phyloP scores from a whole-genome alignment of 2,888 invertebrate species.

The Calameuta filiformis region DNA sequence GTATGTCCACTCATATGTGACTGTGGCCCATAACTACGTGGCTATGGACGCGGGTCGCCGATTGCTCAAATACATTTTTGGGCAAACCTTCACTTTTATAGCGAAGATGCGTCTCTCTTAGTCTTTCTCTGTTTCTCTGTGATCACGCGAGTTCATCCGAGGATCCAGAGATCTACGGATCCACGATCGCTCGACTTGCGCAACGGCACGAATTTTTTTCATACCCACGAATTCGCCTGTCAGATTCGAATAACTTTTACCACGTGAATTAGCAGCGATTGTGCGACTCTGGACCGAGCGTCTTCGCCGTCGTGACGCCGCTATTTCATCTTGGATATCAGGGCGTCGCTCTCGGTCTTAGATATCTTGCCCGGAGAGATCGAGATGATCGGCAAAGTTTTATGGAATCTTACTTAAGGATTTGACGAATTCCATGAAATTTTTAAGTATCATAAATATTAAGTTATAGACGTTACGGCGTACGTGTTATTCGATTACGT shows the following conservation, averaged over 20 bases:
- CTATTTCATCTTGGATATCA: not conserved
- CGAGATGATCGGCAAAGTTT: not conserved
- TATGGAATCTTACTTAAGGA: not conserved
- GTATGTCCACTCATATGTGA: not conserved
- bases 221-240: not conserved
- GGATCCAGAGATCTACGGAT: not conserved
- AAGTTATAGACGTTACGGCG: not conserved
- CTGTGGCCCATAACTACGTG: not conserved
- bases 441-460: not conserved
- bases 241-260: not conserved
- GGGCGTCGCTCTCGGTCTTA: not conserved
- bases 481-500: not conserved
- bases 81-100: slow-evolving; percentile 47
- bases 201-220: slow-evolving; percentile 1
- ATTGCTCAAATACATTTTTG: slow-evolving; percentile 35
- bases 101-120: slow-evolving; percentile 14
- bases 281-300: slow-evolving; percentile 14
- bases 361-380: not conserved
- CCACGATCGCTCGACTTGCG: not conserved
- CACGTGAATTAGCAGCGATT: slow-evolving; percentile 37
- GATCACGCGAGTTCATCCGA: not conserved
- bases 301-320: not conserved
- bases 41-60: slow-evolving; percentile 3
- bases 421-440: not conserved
- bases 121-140: not conserved